Evolutionary conservation across 2,888 invertebrate species (phyloP), one percentile per base, ranked within the genome.

Genomic region (Athetis lepigone): DNA sequence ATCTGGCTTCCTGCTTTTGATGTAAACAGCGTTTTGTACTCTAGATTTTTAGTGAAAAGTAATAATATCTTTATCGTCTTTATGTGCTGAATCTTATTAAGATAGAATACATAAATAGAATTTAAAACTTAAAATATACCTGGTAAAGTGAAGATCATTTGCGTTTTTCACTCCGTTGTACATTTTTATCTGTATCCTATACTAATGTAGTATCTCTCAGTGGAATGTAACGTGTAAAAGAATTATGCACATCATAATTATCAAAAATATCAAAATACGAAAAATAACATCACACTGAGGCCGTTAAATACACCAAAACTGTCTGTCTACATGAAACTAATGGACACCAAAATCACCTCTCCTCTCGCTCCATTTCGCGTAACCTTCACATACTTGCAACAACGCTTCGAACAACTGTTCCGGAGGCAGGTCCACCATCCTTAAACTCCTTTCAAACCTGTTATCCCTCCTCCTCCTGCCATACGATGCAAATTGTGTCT

Each of bases 371-470:
- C 95, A 95, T 74, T 93, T 95, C 0, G 94, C 94, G 75, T 96
- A 96, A 1, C 96, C 96, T 79, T 96, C 96, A 72, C 96, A 96
- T 37, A 96, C 81, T 61, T 90, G 88, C 73, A 95, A 70, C 62
- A 96, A 83, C 4, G 94, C 95, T 5, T 91, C 85, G 76, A 96
- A 96, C 84, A 96, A 77, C 68, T 92, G 88, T 18, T 96, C 95
- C 4, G 94, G 91, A 33, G 90, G 89, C 40, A 92, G 61, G 76
- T 89, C 88, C 40, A 92, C 69, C 46, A 84, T 78, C 18, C 75
- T 79, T 54, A 89, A 77, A 70, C 82, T 84, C 27, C 79, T 81
- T 54, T 70, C 69, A 8, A 84, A 70, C 54, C 90, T 85, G 11
- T 68, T 78, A 7, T 88, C 88, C 55, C 91, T 84, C 63, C 82